Evolutionary conservation across 2,113 vertebrate genomes (phyloP).

Genomic region (Chionomys nivalis): DNA sequence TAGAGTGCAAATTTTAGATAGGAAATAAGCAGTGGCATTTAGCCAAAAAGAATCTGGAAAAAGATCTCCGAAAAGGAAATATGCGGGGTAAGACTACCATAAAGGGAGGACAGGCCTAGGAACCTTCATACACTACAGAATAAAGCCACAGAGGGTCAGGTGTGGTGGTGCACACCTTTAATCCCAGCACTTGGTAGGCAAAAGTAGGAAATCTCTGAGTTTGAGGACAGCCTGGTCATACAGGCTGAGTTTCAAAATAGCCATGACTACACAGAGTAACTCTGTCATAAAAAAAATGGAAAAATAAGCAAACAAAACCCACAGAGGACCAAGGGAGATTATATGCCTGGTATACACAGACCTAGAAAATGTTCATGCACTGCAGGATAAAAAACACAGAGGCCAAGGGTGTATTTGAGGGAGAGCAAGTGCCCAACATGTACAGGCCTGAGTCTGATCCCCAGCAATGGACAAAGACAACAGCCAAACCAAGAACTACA

Average conservation of each 20-base stretch:
- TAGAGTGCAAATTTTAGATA: slow-evolving; percentile 55
- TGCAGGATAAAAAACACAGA: not conserved
- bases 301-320: not conserved
- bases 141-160: not conserved
- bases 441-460: not conserved
- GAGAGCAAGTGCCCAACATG: not conserved
- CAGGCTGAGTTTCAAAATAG: not conserved
- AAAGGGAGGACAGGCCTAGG: slow-evolving; percentile 18
- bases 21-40: slow-evolving; percentile 71
- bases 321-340: not conserved
- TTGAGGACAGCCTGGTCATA: not conserved
- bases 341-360: not conserved
- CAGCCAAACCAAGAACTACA: not conserved
- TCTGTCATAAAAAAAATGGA: not conserved
- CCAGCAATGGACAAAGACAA: not conserved
- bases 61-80: slow-evolving; percentile 52
- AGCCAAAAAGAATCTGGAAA: slow-evolving; percentile 47
- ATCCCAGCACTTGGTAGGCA: not conserved
- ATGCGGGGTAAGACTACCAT: not conserved
- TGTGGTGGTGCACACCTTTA: not conserved
- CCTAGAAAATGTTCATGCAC: not conserved
- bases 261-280: not conserved
- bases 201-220: not conserved
- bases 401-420: not conserved
- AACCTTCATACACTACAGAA: not conserved